Percentiles rank a stretch among this genome's conserved stretches.
Conservation (phyloP, 2,113 vertebrate genomes). For the Oenanthe oenanthe region DNA sequence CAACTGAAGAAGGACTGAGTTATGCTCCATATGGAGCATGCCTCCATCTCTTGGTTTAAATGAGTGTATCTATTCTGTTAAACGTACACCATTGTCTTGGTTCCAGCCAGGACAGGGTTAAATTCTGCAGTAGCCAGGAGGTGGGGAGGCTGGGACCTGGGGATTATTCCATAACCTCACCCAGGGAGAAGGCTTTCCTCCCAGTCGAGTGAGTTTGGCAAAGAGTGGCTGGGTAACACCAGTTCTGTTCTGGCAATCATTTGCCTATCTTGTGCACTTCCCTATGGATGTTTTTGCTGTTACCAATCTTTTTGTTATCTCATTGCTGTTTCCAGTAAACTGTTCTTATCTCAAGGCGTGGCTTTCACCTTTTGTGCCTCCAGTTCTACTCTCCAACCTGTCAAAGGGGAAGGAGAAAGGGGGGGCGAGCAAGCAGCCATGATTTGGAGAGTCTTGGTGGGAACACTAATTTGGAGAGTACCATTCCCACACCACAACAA, state of each 20-base stretch:
- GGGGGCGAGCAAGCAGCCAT: rapidly evolving
- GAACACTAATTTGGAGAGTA: too few relatives aligned
- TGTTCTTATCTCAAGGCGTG: not conserved
- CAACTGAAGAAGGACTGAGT: not conserved
- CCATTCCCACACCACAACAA: not conserved
- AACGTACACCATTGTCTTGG: not conserved
- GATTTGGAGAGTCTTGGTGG: not conserved
- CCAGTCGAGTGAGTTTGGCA: not conserved
- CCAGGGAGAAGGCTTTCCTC: not conserved
- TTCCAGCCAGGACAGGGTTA: not conserved
- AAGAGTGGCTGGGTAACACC: rapidly evolving
- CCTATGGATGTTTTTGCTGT: not conserved
- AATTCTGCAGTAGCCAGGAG: not conserved
- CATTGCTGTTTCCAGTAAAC: not conserved
- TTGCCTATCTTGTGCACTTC: not conserved
- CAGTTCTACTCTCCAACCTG: not conserved
- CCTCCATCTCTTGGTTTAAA: not conserved
- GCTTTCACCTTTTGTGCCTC: not conserved
- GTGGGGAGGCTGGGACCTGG: not conserved
- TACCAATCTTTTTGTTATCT: not conserved
- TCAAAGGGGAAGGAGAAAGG: rapidly evolving
- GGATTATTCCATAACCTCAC: not conserved
- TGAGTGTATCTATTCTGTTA: not conserved
- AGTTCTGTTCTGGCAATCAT: not conserved
- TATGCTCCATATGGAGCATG: not conserved